A percentile compares a stretch with the other conserved stretches of the same genome.
Evolutionary conservation across 2,113 vertebrate species (phyloP).

Genomic region (Nannobrachium achirus): DNA sequence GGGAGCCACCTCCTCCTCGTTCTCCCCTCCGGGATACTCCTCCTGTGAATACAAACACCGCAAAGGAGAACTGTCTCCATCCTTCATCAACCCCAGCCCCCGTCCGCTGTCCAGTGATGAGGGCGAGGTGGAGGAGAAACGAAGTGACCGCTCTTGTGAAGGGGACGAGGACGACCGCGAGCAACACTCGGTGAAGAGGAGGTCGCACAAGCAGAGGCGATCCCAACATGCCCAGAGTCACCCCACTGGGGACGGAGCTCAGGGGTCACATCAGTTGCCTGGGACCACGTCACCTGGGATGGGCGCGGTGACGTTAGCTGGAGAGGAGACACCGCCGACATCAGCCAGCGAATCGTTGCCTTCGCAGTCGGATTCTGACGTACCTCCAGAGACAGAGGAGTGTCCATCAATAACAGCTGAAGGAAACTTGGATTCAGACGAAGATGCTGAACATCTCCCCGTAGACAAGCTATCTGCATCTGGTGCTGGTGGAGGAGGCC

Average conservation of each 20-base stretch:
- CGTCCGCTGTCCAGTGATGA: conserved; percentile 87
- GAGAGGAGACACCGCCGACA: conserved; percentile 94
- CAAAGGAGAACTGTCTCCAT: conserved; percentile 92
- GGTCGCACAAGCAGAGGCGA: conserved; percentile 83
- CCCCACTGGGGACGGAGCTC: conserved; percentile 59
- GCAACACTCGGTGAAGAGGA: conserved; percentile 81
- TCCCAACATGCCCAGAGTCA: conserved; percentile 76
- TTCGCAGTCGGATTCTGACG: conserved; percentile 95
- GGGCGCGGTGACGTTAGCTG: conserved; percentile 70
- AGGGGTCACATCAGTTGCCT: conserved; percentile 48
- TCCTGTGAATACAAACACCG: conserved; percentile 82
- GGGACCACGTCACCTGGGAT: conserved; percentile 62
- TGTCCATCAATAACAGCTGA: conserved; percentile 97
- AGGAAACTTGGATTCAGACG: conserved; percentile 95
- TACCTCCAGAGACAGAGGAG: conserved; percentile 95
- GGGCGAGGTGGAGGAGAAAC: conserved; percentile 72
- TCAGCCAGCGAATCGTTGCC: conserved; percentile 93
- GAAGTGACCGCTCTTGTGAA: conserved; percentile 65
- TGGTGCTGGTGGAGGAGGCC: conserved; percentile 74
- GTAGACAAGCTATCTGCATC: conserved; percentile 88
- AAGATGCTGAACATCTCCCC: conserved; percentile 94
- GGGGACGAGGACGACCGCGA: conserved; percentile 71
- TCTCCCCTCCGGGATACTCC: conserved; percentile 69
- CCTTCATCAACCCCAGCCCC: conserved; percentile 92
- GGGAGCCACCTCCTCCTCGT: conserved; percentile 66